Base-by-base conservation (phyloP, 2,113 vertebrate species). In the Amazona vittata region DNA sequence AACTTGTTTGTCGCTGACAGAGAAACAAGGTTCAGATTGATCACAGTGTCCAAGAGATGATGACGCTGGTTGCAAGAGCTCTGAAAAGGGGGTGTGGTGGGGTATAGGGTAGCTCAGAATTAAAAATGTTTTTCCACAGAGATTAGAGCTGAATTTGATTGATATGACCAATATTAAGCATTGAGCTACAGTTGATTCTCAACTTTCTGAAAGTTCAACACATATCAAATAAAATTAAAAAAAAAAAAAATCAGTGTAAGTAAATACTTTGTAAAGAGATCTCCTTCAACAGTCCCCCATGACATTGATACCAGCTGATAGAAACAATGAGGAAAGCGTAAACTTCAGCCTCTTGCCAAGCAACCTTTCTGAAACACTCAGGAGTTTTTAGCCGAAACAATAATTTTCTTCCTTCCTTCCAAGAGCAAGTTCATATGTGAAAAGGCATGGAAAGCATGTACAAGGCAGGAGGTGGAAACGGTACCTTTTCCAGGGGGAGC, bases 41-140 rank as follows among this genome's bases (percentile, higher is more conserved):
- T 49, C 50, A 81, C n/a, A 10, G 0, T 18, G 8, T 35, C 74
- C 22, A 73, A 52, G 22, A 68, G 71, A n/a, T 1, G 0, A 19
- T 13, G 10, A n/a, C 4, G 43, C 5, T 4, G 2, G 17, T 20
- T 44, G 25, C 59, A 80, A 35, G 31, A 59, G 4, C 14, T 50
- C 74, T 75, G 49, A 39, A 79, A 71, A 93, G 29, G 15, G 17
- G 13, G 17, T 85, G 10, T 12, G 20, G 14, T 39, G 39, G 6
- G 5, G 7, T 46, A 33, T 2, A 47, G 49, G 15, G 37, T 5
- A 2, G 10, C 14, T 62, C 22, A 76, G 25, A n/a, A 9, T 37
- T 64, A 39, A 64, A 86, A 46, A 17, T 5, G 3, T 24, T 80
- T 71, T 70, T 35, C 25, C 10, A 11, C 33, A 14, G 15, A 88